These are phyloP conservation scores for Panopea generosa DNA, from an alignment of 2,888 invertebrate genomes.

Conservation along the genomic window DNA sequence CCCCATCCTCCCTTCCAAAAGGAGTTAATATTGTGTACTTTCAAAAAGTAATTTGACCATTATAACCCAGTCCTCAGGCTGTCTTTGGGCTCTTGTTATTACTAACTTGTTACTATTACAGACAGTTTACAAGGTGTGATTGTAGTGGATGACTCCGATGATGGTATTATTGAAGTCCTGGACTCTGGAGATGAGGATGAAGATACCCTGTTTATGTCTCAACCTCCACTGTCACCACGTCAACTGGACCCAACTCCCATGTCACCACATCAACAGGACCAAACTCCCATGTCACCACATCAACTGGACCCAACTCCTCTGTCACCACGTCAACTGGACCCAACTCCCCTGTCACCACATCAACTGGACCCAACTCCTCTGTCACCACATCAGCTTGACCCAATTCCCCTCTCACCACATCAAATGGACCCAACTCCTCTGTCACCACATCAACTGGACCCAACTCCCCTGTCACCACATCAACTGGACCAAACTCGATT, in stretches of 20 bases:
- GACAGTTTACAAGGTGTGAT: no score
- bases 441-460: background rate
- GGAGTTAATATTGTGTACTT: no score
- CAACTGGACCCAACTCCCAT: no score
- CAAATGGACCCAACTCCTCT: background rate
- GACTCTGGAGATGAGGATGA: conserved; percentile 51
- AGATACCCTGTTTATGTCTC: conserved; percentile 71
- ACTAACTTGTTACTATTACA: no score
- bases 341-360: conserved; percentile 59
- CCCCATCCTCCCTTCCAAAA: no score
- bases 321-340: conserved; percentile 35
- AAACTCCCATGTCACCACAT: conserved; percentile 23
- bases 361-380: background rate
- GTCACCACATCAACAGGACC: conserved; percentile 14
- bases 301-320: conserved; percentile 36
- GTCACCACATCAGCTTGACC: background rate
- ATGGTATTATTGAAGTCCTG: conserved; percentile 19
- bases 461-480: background rate
- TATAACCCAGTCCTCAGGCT: no score
- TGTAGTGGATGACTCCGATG: conserved; percentile 31
- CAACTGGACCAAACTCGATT: no score
- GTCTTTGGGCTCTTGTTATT: no score
- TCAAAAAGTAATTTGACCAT: no score
- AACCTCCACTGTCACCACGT: conserved; percentile 63
- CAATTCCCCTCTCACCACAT: background rate